Percentiles rank a stretch among this genome's conserved stretches.
phyloP scores from a whole-genome alignment of 2,888 invertebrate genomes.

The Abrostola triplasia region DNA sequence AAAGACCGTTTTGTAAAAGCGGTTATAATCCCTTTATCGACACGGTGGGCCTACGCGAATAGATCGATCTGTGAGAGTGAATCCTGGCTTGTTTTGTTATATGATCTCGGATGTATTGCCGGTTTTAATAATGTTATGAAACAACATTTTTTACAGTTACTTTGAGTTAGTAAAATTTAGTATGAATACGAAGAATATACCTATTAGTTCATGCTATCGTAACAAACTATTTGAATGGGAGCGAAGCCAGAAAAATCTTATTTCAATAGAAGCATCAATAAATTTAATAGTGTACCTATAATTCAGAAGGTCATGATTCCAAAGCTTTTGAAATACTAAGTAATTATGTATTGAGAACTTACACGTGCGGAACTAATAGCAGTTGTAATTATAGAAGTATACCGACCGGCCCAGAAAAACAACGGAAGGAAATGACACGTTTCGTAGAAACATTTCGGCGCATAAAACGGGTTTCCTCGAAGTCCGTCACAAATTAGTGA shows the following conservation, averaged over 20 bases:
- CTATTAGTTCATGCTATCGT: too few species aligned
- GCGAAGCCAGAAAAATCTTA: not conserved
- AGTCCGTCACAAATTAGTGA: slow-evolving; percentile 76
- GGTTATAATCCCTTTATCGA: not conserved
- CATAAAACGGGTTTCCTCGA: slow-evolving; percentile 78
- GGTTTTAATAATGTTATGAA: too few species aligned
- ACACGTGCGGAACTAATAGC: slow-evolving; percentile 22
- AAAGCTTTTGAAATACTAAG: not conserved
- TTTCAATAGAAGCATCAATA: not conserved
- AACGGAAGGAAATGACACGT: slow-evolving; percentile 57
- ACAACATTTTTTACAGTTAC: too few species aligned
- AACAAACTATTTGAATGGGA: not conserved
- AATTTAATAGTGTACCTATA: not conserved
- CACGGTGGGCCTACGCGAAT: not conserved
- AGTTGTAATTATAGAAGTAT: slow-evolving; percentile 16
- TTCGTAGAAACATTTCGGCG: slow-evolving; percentile 67
- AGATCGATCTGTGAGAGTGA: not conserved
- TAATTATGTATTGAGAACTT: slow-evolving; percentile 9
- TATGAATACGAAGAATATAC: too few species aligned
- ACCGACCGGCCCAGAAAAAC: slow-evolving; percentile 41
- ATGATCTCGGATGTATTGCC: too few species aligned
- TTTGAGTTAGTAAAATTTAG: too few species aligned
- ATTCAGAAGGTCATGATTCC: not conserved
- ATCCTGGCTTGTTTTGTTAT: too few species aligned
- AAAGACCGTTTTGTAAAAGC: not conserved